Base-by-base conservation (phyloP, 1,140 invertebrate genomes). In the Limonius californicus region DNA sequence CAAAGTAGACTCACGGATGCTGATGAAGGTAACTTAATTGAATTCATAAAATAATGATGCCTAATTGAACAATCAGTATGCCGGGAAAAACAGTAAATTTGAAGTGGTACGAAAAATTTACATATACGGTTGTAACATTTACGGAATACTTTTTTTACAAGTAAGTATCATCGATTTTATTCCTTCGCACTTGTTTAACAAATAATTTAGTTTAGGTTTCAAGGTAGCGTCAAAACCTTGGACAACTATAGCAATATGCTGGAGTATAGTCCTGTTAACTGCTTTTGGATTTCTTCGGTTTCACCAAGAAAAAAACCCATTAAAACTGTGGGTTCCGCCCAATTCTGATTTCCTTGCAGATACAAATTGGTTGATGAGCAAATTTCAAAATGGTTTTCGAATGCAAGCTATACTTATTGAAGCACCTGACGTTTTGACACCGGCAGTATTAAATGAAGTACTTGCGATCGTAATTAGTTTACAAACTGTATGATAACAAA, bases 271-370 rank as follows among this genome's bases (percentile, higher is more conserved):
- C 2, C 59, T 77, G 0, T 15, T 82, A 2, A 82, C 81, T 66
- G 74, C 76, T 59, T 68, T 83, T 59, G 85, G 86, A 30, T 74
- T 86, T 18, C 68, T 85, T 9, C 76, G 74, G 62, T 87, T 87
- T 76, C 78, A 80, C 62, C 79, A 84, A 69, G 82, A 84, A 75
- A 83, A 81, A 67, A 85, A 89, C 74, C 89, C 89, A 1, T 75
- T 89, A 61, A 87, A 87, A 72, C 74, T 91, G 58, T 91, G 89
- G 89, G 84, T 90, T 6, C 83, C 83, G 14, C 76, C 77, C 54
- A 77, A 88, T 59, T 88, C 87, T 0, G 83, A 86, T 61, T 90
- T 89, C 74, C 80, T 82, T 32, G 71, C 71, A 62, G 85, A 89
- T 61, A 86, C 87, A 4, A 82, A 89, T 60, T 90, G 88, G 87